These are phyloP conservation scores for Nebria brevicollis DNA, from an alignment of 2,888 invertebrate genomes.

Conservation along the genomic window DNA sequence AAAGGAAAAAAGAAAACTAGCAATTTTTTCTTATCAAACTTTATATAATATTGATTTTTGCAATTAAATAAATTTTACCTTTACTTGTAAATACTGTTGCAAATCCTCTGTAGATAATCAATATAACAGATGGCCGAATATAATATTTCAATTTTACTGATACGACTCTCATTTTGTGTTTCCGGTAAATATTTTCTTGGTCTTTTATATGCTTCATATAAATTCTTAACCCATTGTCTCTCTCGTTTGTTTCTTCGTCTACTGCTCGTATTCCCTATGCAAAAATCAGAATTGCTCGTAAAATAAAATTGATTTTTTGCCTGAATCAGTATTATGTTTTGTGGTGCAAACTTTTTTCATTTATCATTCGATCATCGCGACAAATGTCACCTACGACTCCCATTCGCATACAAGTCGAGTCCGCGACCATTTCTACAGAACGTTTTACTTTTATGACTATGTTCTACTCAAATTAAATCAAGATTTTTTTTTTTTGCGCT, in stretches of 20 bases:
- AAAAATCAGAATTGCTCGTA: constrained; percentile 36
- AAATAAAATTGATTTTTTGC: constrained; percentile 40
- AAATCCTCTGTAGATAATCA: constrained; percentile 39
- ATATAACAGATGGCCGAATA: constrained; percentile 50
- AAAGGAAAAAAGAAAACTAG: neutral
- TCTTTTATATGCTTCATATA: constrained; percentile 53
- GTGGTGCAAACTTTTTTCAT: constrained; percentile 47
- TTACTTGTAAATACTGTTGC: neutral
- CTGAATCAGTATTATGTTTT: constrained; percentile 49
- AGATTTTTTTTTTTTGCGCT: neutral
- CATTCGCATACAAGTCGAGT: neutral
- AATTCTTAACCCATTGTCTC: constrained; percentile 50
- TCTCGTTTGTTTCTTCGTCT: constrained; percentile 51
- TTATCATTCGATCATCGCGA: neutral
- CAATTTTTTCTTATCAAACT: neutral
- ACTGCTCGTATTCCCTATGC: constrained; percentile 44
- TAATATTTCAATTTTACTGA: constrained; percentile 52
- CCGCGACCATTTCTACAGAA: neutral
- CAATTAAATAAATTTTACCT: neutral
- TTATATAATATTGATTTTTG: neutral
- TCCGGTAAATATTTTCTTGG: constrained; percentile 49
- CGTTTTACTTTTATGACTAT: neutral
- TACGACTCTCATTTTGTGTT: constrained; percentile 40
- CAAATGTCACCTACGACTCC: constrained; percentile 18
- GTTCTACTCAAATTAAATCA: neutral